A percentile compares a stretch with the other conserved stretches of the same genome.
These are phyloP conservation scores for Poicephalus gulielmi DNA, from an alignment of 2,113 vertebrate genomes.

Conservation along the genomic window DNA sequence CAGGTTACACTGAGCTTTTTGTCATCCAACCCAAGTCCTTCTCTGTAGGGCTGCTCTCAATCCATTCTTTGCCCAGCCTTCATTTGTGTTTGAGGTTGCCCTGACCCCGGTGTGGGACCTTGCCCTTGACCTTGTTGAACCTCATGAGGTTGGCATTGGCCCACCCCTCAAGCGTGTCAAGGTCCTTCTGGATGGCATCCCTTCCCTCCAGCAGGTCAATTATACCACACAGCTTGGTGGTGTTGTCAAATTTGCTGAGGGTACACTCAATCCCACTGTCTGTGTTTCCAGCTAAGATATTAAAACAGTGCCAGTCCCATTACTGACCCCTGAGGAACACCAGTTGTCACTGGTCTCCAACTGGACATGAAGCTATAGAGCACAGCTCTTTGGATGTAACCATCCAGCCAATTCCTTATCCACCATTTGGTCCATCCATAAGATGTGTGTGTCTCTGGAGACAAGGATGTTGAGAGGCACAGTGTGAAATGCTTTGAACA, in stretches of 20 bases:
- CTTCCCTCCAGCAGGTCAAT: background rate
- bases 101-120: background rate
- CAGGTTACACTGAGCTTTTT: background rate
- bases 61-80: background rate
- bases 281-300: background rate
- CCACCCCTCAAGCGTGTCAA: background rate
- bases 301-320: background rate
- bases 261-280: background rate
- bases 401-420: background rate
- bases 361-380: fast-evolving
- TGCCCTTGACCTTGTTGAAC: background rate
- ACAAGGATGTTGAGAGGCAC: background rate
- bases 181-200: background rate
- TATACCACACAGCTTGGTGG: background rate
- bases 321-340: fast-evolving
- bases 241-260: background rate
- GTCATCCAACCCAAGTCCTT: background rate
- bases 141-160: background rate
- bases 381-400: background rate
- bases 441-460: background rate
- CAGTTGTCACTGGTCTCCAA: background rate
- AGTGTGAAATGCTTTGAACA: background rate
- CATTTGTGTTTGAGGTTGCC: background rate
- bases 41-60: background rate
- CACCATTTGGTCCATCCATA: fast-evolving